Evolutionary conservation across 2,888 invertebrate genomes (phyloP).

Genomic region (Chloromyia formosa): DNA sequence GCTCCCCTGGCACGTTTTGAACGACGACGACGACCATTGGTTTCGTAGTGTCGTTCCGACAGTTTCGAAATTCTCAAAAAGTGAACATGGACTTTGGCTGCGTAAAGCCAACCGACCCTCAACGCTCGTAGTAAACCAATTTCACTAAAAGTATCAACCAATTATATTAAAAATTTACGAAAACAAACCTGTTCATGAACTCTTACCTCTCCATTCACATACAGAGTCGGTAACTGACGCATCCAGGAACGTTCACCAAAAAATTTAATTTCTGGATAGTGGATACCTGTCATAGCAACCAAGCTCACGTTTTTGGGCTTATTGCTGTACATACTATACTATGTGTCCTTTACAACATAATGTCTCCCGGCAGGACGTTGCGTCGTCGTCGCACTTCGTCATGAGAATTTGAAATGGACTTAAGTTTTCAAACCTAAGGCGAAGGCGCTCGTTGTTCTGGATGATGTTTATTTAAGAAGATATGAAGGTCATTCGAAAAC

Average conservation of each 20-base stretch:
- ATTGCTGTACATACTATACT: too few relatives aligned
- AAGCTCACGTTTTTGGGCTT: background rate
- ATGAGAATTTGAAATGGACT: too few relatives aligned
- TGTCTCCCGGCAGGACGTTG: too few relatives aligned
- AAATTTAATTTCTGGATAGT: background rate
- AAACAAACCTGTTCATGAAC: conserved; percentile 12
- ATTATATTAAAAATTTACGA: conserved; percentile 36
- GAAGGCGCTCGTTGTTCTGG: too few relatives aligned
- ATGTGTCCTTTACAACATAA: too few relatives aligned
- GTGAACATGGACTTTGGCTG: conserved; percentile 10
- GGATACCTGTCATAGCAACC: conserved; percentile 15
- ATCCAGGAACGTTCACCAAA: background rate
- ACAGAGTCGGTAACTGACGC: background rate
- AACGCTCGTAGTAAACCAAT: conserved; percentile 32
- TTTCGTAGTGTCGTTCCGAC: background rate
- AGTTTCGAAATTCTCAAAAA: background rate
- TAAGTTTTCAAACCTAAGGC: too few relatives aligned
- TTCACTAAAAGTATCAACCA: conserved; percentile 36
- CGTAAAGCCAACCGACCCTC: conserved; percentile 17
- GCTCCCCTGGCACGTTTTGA: background rate
- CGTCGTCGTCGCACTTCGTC: too few relatives aligned
- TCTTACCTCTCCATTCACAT: background rate
- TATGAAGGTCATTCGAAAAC: too few relatives aligned
- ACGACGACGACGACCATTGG: too few relatives aligned
- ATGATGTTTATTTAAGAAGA: too few relatives aligned